Base-by-base conservation (phyloP, 2,888 invertebrate genomes). In the Thyatira batis region DNA sequence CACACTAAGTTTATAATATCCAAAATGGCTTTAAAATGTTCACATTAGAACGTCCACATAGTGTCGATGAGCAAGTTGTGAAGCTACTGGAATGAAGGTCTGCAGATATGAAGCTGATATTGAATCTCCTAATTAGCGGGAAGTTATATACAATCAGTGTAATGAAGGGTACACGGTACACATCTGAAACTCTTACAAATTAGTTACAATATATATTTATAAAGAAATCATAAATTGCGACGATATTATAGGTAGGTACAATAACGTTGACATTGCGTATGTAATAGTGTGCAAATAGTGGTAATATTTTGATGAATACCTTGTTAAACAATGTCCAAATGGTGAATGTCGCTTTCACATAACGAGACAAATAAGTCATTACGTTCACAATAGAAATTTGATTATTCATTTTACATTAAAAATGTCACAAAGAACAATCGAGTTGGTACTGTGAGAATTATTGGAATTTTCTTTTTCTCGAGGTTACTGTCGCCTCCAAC, bases 21-120 rank as follows among this genome's bases (percentile, higher is more conserved):
- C 84, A 82, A 85, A 86, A 79, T 80, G 80, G 80, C 73, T 77
- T 80, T 84, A 89, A 88, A 88, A 89, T 89, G 88, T 90, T 89
- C 89, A 90, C 88, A 85, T 85, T 84, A 87, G 85, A 86, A 84
- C 78, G 71, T 84, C 69, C 69, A 78, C 74, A 78, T 73, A 74
- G 77, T 79, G 78, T 82, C 68, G 65, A 81, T 85, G 84, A 85
- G 80, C 81, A 80, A 82, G 77, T 77, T 72, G 76, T 83, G 81
- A 87, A 88, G 87, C 89, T 82, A 85, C 78, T 84, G 86, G 84
- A 88, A 87, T 87, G 85, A 83, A 82, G 75, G 67, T 79, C 78
- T 76, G 82, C 81, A 71, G 73, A 73, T 82, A 78, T 78, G 79
- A 83, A 87, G 84, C 85, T 75, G 85, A 83, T 80, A 83, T 80